phyloP scores from a whole-genome alignment of 2,797 vertebrate species.

The Spea hammondii region DNA sequence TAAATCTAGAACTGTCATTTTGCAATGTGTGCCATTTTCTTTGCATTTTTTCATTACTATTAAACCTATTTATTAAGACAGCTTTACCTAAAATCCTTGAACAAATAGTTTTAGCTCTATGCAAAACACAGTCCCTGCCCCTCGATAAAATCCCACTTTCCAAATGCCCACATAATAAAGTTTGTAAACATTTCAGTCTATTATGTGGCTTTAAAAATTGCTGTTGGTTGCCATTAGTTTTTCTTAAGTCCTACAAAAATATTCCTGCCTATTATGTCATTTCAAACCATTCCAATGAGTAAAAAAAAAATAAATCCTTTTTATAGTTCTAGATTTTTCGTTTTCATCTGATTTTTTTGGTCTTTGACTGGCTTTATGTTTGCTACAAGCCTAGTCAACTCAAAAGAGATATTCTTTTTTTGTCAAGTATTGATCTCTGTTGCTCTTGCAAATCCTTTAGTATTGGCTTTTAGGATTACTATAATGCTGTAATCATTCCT shows the following conservation, averaged over 20 bases:
- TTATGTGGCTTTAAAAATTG: slow-evolving; percentile 63
- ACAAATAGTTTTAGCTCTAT: slow-evolving; percentile 70
- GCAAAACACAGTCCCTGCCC: slow-evolving; percentile 65
- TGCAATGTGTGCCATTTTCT: background rate
- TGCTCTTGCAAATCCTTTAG: slow-evolving; percentile 79
- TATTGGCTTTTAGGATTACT: slow-evolving; percentile 91
- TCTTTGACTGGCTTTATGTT: slow-evolving; percentile 70
- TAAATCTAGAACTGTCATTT: too few species aligned
- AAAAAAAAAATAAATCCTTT: slow-evolving; percentile 52
- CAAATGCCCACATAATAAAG: slow-evolving; percentile 59
- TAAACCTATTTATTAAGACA: slow-evolving; percentile 64
- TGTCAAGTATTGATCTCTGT: slow-evolving; percentile 81
- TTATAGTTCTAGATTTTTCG: slow-evolving; percentile 54
- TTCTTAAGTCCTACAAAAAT: slow-evolving; percentile 71
- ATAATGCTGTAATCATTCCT: slow-evolving; percentile 71
- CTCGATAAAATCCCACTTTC: slow-evolving; percentile 58
- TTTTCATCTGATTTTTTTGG: slow-evolving; percentile 71
- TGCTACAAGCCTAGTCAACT: slow-evolving; percentile 72
- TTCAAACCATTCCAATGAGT: slow-evolving; percentile 54
- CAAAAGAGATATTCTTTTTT: slow-evolving; percentile 77
- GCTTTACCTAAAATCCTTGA: slow-evolving; percentile 68
- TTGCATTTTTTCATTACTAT: background rate
- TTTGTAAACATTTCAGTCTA: slow-evolving; percentile 63
- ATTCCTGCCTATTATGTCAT: slow-evolving; percentile 59
- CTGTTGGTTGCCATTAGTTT: slow-evolving; percentile 72